phyloP scores from a whole-genome alignment of 2,113 vertebrate species.

The Mesembrinibis cayennensis region DNA sequence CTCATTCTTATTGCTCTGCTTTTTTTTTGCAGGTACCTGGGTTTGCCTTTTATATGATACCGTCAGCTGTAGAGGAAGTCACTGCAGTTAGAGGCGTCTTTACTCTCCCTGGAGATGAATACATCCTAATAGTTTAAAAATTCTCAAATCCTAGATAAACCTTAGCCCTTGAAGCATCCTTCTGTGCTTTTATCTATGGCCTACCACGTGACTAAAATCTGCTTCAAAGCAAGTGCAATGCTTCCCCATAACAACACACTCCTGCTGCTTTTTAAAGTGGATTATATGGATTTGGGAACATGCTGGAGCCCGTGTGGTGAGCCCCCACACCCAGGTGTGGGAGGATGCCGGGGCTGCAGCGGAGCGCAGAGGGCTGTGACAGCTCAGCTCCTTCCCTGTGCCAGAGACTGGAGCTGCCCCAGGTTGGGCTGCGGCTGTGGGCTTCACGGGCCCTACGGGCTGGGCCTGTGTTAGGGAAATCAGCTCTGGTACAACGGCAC shows the following conservation, averaged over 20 bases:
- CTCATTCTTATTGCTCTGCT: background rate
- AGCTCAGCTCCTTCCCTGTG: background rate
- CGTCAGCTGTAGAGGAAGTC: background rate
- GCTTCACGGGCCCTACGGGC: rapidly evolving
- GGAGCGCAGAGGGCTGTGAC: background rate
- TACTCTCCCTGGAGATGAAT: background rate
- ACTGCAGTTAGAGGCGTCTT: background rate
- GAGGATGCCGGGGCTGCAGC: too few relatives aligned
- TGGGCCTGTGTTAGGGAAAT: background rate
- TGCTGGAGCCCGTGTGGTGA: background rate
- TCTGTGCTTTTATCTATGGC: background rate
- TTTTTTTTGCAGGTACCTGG: background rate
- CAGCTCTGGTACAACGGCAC: background rate
- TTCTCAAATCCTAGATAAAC: background rate
- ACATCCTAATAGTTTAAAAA: background rate
- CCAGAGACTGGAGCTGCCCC: background rate
- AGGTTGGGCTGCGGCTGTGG: background rate
- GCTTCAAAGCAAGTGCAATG: background rate
- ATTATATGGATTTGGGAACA: background rate
- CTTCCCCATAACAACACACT: background rate
- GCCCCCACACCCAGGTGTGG: rapidly evolving
- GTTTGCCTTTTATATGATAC: background rate
- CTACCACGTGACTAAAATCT: background rate
- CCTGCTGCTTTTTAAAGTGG: background rate
- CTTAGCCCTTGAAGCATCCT: background rate